A percentile compares a stretch with the other conserved stretches of the same genome.
Conservation (phyloP, 2,113 vertebrate species). For the Excalfactoria chinensis region DNA sequence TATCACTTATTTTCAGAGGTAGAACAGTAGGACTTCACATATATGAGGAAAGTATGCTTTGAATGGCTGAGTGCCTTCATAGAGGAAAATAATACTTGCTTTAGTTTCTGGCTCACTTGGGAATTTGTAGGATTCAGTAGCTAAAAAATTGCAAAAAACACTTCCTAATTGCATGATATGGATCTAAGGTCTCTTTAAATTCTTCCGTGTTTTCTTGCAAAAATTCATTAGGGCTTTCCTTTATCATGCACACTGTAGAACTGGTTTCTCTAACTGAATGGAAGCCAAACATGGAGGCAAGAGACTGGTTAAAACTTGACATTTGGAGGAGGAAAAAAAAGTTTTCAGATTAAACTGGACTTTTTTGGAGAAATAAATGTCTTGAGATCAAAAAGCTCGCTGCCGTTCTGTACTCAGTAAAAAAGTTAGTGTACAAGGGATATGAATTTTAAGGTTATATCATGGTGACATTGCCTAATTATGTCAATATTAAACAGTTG, state of each 20-base stretch:
- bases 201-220: neutral
- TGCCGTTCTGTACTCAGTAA: neutral
- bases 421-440: neutral
- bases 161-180: neutral
- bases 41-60: neutral
- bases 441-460: neutral
- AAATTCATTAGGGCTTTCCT: neutral
- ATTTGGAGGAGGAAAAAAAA: neutral
- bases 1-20: neutral
- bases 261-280: neutral
- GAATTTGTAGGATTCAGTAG: neutral
- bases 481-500: neutral
- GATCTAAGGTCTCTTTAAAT: neutral
- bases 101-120: neutral
- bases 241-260: neutral
- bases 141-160: neutral
- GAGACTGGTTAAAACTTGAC: neutral
- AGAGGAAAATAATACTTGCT: neutral
- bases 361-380: neutral
- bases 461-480: neutral
- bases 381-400: neutral
- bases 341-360: neutral
- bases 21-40: neutral
- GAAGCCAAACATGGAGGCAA: neutral
- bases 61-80: neutral